These are phyloP conservation scores for Corythornis leucogaster DNA, from an alignment of 2,797 vertebrate genomes.

Conservation along the genomic window DNA sequence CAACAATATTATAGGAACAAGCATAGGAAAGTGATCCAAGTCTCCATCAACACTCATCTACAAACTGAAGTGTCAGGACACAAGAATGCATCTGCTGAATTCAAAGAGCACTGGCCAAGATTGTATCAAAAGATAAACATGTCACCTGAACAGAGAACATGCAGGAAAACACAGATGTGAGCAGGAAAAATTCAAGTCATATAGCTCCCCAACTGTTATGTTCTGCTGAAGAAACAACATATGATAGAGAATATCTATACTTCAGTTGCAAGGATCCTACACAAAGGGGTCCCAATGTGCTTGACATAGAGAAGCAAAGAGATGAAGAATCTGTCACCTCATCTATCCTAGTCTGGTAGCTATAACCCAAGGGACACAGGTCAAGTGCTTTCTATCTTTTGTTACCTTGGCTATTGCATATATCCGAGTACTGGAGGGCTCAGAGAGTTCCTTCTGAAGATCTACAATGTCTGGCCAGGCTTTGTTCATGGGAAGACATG, in stretches of 20 bases:
- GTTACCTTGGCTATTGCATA: constrained; percentile 92
- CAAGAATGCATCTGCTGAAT: not conserved
- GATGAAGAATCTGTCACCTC: not conserved
- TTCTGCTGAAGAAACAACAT: not conserved
- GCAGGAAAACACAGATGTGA: not conserved
- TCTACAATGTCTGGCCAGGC: constrained; percentile 83
- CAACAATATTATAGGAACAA: not conserved
- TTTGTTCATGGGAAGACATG: constrained; percentile 90
- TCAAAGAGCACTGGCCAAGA: not conserved
- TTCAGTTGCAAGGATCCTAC: not conserved
- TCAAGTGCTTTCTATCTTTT: not conserved
- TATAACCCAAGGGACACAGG: not conserved
- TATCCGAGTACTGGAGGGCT: constrained; percentile 90
- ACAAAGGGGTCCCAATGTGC: not conserved
- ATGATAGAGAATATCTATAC: not conserved
- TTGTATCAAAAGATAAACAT: not conserved
- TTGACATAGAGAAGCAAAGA: not conserved
- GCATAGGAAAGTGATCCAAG: not conserved
- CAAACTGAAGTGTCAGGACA: not conserved
- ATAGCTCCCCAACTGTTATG: not conserved
- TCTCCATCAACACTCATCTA: not conserved
- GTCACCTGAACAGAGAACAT: not conserved
- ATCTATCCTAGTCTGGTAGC: not conserved
- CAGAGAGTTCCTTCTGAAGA: constrained; percentile 86
- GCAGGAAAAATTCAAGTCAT: not conserved